Percentiles rank a stretch among this genome's conserved stretches.
phyloP scores from a whole-genome alignment of 2,113 vertebrate species.

The Percina caprodes region DNA sequence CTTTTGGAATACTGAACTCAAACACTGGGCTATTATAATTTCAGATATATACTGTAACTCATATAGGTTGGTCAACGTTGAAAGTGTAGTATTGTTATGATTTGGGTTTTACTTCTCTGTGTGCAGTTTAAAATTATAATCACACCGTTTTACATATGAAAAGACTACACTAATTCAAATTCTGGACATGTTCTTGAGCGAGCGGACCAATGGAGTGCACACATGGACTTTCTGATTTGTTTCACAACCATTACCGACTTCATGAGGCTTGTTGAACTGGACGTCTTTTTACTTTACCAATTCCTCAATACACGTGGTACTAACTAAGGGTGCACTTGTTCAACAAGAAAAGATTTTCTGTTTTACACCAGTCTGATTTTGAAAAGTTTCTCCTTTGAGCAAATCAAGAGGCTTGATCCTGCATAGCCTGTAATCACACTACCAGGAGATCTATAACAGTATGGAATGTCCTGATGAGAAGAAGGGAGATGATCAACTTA shows the following conservation, averaged over 20 bases:
- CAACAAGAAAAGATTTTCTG: not conserved
- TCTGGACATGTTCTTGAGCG: conserved; percentile 60
- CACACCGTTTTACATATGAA: conserved; percentile 53
- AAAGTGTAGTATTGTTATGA: not conserved
- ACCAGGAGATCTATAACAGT: not conserved
- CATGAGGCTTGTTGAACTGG: not conserved
- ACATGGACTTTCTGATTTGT: conserved; percentile 27
- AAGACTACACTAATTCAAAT: conserved; percentile 58
- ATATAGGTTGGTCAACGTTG: not conserved
- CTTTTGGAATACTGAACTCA: not conserved
- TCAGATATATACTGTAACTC: not conserved
- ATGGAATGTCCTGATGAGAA: conserved; percentile 22
- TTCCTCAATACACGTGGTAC: not conserved
- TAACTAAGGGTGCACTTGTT: not conserved
- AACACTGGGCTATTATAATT: not conserved
- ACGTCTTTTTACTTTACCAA: not conserved
- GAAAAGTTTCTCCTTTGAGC: not conserved
- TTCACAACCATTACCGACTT: not conserved
- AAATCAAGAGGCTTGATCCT: conserved; percentile 1
- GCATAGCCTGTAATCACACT: conserved; percentile 5
- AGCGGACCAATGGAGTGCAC: conserved; percentile 12
- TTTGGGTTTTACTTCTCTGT: conserved; percentile 2
- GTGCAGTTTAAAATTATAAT: conserved; percentile 29
- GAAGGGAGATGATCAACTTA: conserved; percentile 18
- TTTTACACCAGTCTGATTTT: not conserved